These are phyloP conservation scores for Mastigias papua DNA, from an alignment of 30 jellyfish, hydroid and myxozoan species.

Conservation along the genomic window DNA sequence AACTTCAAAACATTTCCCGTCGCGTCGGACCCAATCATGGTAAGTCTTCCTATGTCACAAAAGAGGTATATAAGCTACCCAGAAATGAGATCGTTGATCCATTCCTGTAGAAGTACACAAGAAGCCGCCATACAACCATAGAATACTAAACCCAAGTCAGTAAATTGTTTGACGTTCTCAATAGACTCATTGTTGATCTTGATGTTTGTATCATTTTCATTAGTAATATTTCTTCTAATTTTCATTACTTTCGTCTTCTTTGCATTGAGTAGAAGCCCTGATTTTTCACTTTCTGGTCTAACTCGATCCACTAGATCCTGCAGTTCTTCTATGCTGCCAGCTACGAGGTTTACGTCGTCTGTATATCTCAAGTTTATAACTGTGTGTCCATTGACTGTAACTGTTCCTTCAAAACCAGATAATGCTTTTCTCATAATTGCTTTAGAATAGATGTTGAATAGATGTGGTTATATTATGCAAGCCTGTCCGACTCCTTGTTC, in stretches of 20 bases:
- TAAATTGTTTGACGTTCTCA: slow-evolving; percentile 20
- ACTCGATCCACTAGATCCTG: slow-evolving; percentile 53
- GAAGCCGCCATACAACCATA: too few species aligned
- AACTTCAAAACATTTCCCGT: too few species aligned
- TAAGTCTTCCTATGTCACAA: too few species aligned
- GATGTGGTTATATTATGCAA: slow-evolving; percentile 46
- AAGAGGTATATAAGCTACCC: too few species aligned
- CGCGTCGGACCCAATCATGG: too few species aligned
- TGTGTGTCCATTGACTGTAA: background rate
- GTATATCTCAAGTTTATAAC: slow-evolving; percentile 28
- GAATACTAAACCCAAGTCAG: slow-evolving; percentile 24
- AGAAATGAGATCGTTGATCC: too few species aligned
- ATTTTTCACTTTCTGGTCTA: slow-evolving; percentile 14
- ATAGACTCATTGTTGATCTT: background rate
- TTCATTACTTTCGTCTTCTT: slow-evolving; percentile 41
- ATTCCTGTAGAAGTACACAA: too few species aligned
- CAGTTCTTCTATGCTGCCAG: slow-evolving; percentile 26
- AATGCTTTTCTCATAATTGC: slow-evolving; percentile 24
- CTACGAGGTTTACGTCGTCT: slow-evolving; percentile 16
- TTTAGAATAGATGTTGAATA: slow-evolving; percentile 32
- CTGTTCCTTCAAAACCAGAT: slow-evolving; percentile 13
- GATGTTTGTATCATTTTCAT: background rate
- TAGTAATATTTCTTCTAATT: background rate
- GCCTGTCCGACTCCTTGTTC: slow-evolving; percentile 67
- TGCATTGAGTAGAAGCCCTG: slow-evolving; percentile 25